phyloP scores from a whole-genome alignment of 2,113 vertebrate genomes.

The Pycnonotus jocosus region DNA sequence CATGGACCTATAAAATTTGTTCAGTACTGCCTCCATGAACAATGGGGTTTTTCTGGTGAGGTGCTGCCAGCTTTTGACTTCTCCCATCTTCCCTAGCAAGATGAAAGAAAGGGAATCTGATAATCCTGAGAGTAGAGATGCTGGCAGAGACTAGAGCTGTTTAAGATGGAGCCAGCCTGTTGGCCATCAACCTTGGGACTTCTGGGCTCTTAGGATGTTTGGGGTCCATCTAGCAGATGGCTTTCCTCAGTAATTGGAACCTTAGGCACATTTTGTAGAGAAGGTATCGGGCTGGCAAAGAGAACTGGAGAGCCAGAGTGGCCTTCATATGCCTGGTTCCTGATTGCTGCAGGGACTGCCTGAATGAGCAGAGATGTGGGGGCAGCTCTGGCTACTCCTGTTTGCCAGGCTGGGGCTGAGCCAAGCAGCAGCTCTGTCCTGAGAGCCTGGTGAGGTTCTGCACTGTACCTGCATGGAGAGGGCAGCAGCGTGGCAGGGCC shows the following conservation, averaged over 20 bases:
- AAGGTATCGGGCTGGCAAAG: neutral
- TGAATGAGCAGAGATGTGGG: neutral
- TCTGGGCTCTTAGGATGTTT: neutral
- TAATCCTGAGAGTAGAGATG: neutral
- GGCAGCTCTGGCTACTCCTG: neutral
- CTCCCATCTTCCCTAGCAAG: neutral
- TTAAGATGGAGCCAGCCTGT: neutral
- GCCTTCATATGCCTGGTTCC: neutral
- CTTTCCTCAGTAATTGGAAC: neutral
- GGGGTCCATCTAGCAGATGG: neutral
- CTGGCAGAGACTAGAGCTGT: neutral
- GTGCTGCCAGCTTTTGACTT: neutral
- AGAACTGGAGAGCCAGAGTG: neutral
- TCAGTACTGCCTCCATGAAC: neutral
- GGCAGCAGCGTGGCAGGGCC: neutral
- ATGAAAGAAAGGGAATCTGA: neutral
- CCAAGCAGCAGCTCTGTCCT: neutral
- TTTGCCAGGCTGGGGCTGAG: neutral
- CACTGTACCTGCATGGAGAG: too few relatives aligned
- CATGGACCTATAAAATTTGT: neutral
- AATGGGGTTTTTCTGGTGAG: neutral
- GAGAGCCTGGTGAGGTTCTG: rapidly evolving
- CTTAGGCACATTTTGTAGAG: neutral
- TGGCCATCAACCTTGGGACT: neutral
- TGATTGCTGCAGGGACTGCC: neutral